phyloP scores from a whole-genome alignment of 2,888 invertebrate genomes.

The Sminthurinus aureus region DNA sequence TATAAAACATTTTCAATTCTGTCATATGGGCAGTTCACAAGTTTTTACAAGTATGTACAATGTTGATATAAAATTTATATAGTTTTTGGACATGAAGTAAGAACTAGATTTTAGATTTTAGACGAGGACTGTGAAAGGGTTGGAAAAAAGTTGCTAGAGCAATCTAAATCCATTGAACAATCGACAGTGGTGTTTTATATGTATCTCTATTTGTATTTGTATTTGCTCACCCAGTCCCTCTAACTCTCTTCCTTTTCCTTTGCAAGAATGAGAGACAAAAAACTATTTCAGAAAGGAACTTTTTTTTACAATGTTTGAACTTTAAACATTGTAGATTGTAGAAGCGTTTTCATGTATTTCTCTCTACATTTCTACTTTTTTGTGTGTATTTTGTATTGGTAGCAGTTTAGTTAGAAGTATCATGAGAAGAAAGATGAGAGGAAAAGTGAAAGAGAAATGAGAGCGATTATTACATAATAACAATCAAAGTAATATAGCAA shows the following conservation, averaged over 20 bases:
- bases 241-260: background rate
- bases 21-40: background rate
- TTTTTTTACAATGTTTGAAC: constrained; percentile 36
- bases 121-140: constrained; percentile 26
- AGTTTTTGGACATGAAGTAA: background rate
- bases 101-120: background rate
- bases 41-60: background rate
- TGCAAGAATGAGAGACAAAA: background rate
- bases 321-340: constrained; percentile 27
- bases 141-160: constrained; percentile 30
- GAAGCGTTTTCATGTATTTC: constrained; percentile 40
- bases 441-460: background rate
- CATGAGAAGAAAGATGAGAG: background rate
- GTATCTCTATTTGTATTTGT: no score
- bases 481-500: background rate
- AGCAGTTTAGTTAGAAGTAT: background rate
- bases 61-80: no score
- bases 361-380: constrained; percentile 10
- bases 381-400: background rate
- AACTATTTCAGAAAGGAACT: constrained; percentile 8
- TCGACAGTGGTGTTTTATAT: constrained; percentile 37
- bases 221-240: constrained; percentile 41
- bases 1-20: constrained; percentile 10
- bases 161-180: constrained; percentile 32
- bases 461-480: background rate